Evolutionary conservation across 2,797 vertebrate genomes (phyloP), one percentile per base, ranked within the genome.

Genomic region (Falco columbarius): DNA sequence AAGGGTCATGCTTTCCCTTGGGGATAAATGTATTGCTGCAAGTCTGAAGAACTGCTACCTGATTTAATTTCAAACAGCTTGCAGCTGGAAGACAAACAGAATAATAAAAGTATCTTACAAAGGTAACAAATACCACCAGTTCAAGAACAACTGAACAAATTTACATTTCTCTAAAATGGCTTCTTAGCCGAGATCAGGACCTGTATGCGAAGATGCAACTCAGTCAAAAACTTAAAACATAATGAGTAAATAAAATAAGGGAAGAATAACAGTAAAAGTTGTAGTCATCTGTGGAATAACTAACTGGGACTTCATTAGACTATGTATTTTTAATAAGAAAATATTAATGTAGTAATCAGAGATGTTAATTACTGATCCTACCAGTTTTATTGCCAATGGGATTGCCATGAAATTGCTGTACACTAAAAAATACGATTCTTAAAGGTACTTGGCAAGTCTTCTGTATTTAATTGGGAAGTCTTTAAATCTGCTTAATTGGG

Each of bases 401-500:
- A 85, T 81, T 83, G 32, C 8, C 12, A 19, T 72, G 22, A 89
- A 87, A 87, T 70, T 55, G 17, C 81, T 85, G 29, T 47, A 71
- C 32, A 42, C 52, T 76, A 59, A 80, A 90, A 74, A 42, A 14
- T 46, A 67, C 14, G 22, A 70, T 44, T 79, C 54, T 79, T 81
- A 86, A 81, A 93, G 27, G 34, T 86, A 47, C 34, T 71, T 73
- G 29, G 46, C 42, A 89, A 83, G 36, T 77, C 29, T 93, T 93
- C 73, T 91, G 49, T 83, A 54, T 62, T 89, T 89, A 84, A 82
- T 80, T 89, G 52, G 32, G 30, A 82, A 79, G 52, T 79, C 59
- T 44, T 89, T 93, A 91, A 93, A 94, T 92, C 49, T 92, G 29
- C 29, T 81, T 96, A 86, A 91, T 42, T 67, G 17, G 9, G 5